Conservation (phyloP, 2,113 vertebrate species). For the Dasyornis broadbenti region DNA sequence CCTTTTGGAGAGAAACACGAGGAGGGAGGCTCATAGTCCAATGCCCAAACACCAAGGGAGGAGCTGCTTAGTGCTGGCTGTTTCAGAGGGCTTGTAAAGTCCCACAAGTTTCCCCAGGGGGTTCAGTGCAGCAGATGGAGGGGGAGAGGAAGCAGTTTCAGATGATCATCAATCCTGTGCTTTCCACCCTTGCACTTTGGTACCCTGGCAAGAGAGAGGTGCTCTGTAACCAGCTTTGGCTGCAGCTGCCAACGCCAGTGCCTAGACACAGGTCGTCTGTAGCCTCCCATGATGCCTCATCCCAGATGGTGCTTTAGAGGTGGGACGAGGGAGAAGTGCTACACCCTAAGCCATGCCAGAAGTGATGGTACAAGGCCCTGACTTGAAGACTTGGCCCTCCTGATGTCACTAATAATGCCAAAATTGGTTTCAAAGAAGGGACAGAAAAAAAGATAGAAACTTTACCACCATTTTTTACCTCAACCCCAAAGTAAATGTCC, state of each 20-base stretch:
- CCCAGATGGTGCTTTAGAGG: neutral
- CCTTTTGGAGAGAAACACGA: neutral
- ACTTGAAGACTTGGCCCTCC: neutral
- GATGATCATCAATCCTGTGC: neutral
- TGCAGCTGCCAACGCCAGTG: neutral
- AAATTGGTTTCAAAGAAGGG: neutral
- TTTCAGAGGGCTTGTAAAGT: neutral
- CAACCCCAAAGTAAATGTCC: neutral
- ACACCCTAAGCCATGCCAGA: neutral
- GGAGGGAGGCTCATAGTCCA: neutral
- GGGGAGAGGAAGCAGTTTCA: neutral
- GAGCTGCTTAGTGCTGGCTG: neutral
- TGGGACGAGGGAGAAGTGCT: rapidly evolving
- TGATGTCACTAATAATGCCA: neutral
- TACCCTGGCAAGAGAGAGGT: neutral
- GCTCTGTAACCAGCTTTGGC: neutral
- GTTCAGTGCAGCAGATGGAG: neutral
- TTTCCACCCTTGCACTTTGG: neutral
- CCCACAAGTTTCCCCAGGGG: neutral
- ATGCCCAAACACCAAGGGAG: rapidly evolving
- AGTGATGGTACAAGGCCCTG: neutral
- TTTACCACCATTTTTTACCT: neutral
- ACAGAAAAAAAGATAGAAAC: neutral
- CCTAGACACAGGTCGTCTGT: neutral
- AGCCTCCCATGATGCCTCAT: neutral